phyloP scores from a whole-genome alignment of 2,888 invertebrate species.

The Lithophane leautieri region DNA sequence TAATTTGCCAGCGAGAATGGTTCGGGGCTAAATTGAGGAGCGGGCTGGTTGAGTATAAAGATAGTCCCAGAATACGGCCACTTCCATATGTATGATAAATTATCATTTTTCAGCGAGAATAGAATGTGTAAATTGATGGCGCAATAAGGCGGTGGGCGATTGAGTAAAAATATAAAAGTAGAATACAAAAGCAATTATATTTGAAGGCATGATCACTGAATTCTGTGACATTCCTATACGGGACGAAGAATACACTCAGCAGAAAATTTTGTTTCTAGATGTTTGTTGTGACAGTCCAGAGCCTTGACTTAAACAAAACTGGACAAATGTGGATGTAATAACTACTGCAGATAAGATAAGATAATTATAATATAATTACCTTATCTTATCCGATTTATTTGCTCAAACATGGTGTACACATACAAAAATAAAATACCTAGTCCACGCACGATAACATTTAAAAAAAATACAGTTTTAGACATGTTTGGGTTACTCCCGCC shows the following conservation, averaged over 20 bases:
- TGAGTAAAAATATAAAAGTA: not conserved
- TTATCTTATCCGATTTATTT: no score
- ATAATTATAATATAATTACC: no score
- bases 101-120: constrained; percentile 5
- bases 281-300: no score
- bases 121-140: not conserved
- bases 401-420: no score
- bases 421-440: no score
- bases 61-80: constrained; percentile 30
- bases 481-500: no score
- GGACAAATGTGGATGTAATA: no score
- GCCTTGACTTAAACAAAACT: no score
- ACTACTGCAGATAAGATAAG: not conserved
- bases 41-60: constrained; percentile 2
- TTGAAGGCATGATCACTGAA: not conserved
- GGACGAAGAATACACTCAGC: not conserved
- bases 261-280: not conserved
- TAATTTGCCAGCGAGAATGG: constrained; percentile 37
- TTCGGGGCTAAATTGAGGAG: constrained; percentile 18
- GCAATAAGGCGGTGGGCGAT: not conserved
- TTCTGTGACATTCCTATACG: not conserved
- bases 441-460: no score
- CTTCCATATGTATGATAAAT: not conserved
- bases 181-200: not conserved
- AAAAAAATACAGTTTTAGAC: no score